Percentiles rank a stretch among this genome's conserved stretches.
These are phyloP conservation scores for Microplitis demolitor DNA, from an alignment of 1,140 invertebrate genomes.

Conservation along the genomic window DNA sequence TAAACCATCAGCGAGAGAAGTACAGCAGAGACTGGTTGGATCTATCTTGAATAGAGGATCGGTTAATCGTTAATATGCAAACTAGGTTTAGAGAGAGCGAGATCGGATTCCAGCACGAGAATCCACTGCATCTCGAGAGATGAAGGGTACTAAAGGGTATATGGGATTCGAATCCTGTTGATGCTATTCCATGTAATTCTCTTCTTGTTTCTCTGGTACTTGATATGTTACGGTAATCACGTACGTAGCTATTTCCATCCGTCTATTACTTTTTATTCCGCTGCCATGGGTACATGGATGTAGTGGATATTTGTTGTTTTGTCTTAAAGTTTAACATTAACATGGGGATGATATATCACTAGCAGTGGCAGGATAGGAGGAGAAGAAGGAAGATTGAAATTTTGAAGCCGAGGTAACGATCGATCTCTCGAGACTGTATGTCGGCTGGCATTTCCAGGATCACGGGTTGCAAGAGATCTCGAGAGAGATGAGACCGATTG, in stretches of 20 bases:
- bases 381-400: not conserved
- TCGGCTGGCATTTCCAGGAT: not conserved
- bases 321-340: no score
- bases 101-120: slow-evolving; percentile 9
- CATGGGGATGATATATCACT: not conserved
- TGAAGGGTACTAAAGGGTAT: not conserved
- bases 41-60: slow-evolving; percentile 20
- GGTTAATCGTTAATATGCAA: slow-evolving; percentile 36
- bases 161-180: not conserved
- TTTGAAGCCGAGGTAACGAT: slow-evolving; percentile 14
- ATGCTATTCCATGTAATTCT: not conserved
- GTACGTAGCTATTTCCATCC: no score
- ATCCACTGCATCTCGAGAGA: slow-evolving; percentile 9
- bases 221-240: no score
- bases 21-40: slow-evolving; percentile 18
- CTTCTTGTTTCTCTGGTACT: no score
- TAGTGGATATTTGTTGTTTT: no score
- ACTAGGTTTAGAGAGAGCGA: slow-evolving; percentile 27
- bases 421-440: slow-evolving; percentile 19
- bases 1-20: not conserved
- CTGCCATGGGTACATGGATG: no score
- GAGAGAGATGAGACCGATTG: slow-evolving; percentile 22
- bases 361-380: not conserved
- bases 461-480: not conserved
- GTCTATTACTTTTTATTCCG: no score